Conservation (phyloP, 2,888 invertebrate species). For the Harpagoxenus sublaevis region DNA sequence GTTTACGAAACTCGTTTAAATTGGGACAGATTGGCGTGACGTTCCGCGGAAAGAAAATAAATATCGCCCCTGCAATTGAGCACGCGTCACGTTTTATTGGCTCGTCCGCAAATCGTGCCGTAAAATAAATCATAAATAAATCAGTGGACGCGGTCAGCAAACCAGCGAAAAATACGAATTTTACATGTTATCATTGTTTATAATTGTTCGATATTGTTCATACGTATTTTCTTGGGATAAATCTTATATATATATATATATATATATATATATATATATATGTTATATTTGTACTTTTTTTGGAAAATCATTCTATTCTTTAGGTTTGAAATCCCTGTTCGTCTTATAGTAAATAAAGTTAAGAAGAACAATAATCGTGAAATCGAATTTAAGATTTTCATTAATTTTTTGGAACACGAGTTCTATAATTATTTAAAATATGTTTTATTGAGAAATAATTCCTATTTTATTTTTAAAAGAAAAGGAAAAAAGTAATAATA, state of each 20-base stretch:
- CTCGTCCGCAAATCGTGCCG: constrained; percentile 30
- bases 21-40: constrained; percentile 78
- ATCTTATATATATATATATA: not conserved
- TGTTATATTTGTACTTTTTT: not conserved
- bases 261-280: no score
- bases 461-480: not conserved
- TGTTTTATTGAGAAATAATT: not conserved
- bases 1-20: constrained; percentile 74
- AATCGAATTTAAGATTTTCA: not conserved
- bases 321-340: not conserved
- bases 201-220: constrained; percentile 11
- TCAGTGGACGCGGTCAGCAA: constrained; percentile 12
- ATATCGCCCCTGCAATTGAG: constrained; percentile 46
- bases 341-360: not conserved
- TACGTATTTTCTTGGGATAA: not conserved
- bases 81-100: constrained; percentile 47
- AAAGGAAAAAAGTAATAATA: not conserved
- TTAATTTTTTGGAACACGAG: not conserved
- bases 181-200: not conserved
- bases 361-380: not conserved
- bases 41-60: constrained; percentile 70
- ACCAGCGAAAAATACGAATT: not conserved
- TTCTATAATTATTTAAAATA: not conserved
- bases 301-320: not conserved
- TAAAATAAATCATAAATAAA: constrained; percentile 47